Evolutionary conservation across 2,113 vertebrate genomes (phyloP).

Genomic region (Aldabrachelys gigantea): DNA sequence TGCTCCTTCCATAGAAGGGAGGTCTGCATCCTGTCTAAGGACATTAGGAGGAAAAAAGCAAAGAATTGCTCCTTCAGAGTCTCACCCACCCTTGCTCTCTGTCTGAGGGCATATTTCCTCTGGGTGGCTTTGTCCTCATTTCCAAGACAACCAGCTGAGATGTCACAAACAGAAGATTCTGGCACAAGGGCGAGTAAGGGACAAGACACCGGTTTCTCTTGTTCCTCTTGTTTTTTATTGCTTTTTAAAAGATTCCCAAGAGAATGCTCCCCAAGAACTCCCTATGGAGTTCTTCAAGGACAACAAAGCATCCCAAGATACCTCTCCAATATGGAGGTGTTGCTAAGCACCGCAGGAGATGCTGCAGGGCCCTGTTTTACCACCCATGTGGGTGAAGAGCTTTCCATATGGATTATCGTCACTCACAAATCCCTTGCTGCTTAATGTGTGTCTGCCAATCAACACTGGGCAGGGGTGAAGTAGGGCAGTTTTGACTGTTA

Average conservation of each 20-base stretch:
- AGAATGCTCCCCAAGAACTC: rapidly evolving
- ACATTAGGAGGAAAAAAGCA: background rate
- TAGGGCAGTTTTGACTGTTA: background rate
- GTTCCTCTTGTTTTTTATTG: background rate
- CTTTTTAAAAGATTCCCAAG: background rate
- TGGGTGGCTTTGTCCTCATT: constrained; percentile 21
- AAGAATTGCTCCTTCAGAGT: background rate
- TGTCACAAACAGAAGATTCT: background rate
- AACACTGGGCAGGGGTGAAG: background rate
- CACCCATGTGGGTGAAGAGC: background rate
- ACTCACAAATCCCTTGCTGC: background rate
- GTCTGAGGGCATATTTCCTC: background rate
- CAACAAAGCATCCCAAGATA: rapidly evolving
- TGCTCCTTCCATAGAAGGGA: background rate
- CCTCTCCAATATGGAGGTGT: background rate
- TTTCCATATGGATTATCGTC: background rate
- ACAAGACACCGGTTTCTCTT: background rate
- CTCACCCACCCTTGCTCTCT: background rate
- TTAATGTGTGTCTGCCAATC: background rate
- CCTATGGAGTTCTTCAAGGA: background rate
- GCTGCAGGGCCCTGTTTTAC: rapidly evolving
- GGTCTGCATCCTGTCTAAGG: background rate
- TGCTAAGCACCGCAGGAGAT: rapidly evolving
- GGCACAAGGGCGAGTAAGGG: background rate
- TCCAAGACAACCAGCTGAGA: background rate